Percentiles rank a stretch among this genome's conserved stretches.
phyloP scores from a whole-genome alignment of 2,113 vertebrate species.

The Aepyceros melampus region DNA sequence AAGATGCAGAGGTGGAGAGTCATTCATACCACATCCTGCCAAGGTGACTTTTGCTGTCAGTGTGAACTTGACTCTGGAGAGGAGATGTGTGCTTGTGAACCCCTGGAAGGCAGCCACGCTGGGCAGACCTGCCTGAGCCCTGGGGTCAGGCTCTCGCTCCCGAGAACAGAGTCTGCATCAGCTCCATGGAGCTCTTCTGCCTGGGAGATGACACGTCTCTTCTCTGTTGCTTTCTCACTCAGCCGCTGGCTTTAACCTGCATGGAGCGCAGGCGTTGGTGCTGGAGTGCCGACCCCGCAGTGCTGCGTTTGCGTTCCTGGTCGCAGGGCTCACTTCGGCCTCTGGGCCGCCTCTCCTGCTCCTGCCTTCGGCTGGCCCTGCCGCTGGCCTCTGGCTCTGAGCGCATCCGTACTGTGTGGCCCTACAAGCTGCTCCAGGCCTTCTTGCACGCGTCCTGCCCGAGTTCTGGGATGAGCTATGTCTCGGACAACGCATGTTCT shows the following conservation, averaged over 20 bases:
- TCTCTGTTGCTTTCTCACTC: not conserved
- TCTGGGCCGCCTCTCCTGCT: rapidly evolving
- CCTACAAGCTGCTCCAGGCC: rapidly evolving
- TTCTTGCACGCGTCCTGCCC: rapidly evolving
- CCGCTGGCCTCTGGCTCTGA: rapidly evolving
- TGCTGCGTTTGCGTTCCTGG: rapidly evolving
- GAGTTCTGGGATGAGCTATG: rapidly evolving
- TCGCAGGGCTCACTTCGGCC: not conserved
- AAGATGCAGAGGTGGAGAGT: not conserved
- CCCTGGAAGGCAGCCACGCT: rapidly evolving
- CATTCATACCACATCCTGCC: not conserved
- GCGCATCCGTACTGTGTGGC: rapidly evolving
- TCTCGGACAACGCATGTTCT: rapidly evolving
- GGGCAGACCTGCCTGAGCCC: rapidly evolving
- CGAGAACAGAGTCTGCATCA: rapidly evolving
- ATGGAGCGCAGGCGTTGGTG: rapidly evolving
- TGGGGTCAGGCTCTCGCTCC: rapidly evolving
- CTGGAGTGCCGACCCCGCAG: not conserved
- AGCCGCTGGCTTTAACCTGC: not conserved
- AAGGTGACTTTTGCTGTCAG: rapidly evolving
- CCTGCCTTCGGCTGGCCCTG: rapidly evolving
- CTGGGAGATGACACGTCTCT: rapidly evolving
- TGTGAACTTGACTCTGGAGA: rapidly evolving
- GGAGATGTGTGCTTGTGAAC: rapidly evolving
- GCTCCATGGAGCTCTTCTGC: not conserved